Percentiles rank a stretch among this genome's conserved stretches.
phyloP scores from a whole-genome alignment of 1,140 invertebrate genomes.

The Vanessa tameamea region DNA sequence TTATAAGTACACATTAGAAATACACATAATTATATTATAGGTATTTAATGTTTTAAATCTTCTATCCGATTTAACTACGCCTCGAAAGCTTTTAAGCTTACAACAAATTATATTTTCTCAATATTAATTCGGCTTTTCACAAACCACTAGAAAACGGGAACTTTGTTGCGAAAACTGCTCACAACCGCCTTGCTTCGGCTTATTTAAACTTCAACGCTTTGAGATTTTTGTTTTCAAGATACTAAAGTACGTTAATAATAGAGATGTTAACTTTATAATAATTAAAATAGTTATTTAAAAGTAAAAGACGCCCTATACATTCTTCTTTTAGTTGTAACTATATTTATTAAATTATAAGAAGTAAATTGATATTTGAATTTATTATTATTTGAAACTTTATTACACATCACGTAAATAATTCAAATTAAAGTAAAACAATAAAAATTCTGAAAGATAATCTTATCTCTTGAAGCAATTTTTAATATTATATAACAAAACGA shows the following conservation, averaged over 20 bases:
- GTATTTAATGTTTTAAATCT: too few species aligned
- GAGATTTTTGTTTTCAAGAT: constrained; percentile 9
- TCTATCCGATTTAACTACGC: background rate
- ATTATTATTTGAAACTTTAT: too few species aligned
- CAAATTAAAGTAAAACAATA: too few species aligned
- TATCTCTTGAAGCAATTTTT: too few species aligned
- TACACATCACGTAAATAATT: too few species aligned
- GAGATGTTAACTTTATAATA: background rate
- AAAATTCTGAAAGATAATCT: too few species aligned
- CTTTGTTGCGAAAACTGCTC: constrained; percentile 19
- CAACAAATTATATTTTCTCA: constrained; percentile 12
- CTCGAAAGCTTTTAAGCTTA: constrained; percentile 4
- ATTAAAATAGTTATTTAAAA: background rate
- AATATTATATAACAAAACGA: too few species aligned
- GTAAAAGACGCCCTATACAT: background rate
- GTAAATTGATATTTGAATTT: too few species aligned
- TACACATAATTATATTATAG: too few species aligned
- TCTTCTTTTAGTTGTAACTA: background rate
- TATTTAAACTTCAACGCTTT: constrained; percentile 21
- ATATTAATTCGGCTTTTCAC: constrained; percentile 14
- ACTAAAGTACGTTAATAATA: constrained; percentile 1
- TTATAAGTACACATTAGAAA: too few species aligned
- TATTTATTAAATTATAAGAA: too few species aligned
- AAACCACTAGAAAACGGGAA: constrained; percentile 10
- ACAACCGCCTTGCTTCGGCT: constrained; percentile 19